These are phyloP conservation scores for Trinorchestia longiramus DNA, from an alignment of 1,140 invertebrate genomes.

Conservation along the genomic window DNA sequence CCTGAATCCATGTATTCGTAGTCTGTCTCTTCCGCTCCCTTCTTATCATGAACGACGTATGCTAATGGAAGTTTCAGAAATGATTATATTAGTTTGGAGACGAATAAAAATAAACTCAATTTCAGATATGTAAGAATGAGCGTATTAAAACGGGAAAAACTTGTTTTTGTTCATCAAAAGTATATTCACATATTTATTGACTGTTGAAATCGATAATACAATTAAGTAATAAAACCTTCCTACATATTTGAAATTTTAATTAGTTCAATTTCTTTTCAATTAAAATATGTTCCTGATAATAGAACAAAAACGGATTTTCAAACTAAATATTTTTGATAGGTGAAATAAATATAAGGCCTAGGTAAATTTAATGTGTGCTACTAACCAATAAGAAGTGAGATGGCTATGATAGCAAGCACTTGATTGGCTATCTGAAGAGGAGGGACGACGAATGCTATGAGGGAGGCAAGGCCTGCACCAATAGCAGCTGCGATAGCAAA, in stretches of 20 bases:
- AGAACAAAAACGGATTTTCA: background rate
- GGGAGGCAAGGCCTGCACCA: constrained; percentile 17
- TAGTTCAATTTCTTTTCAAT: background rate
- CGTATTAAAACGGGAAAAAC: background rate
- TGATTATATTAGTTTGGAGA: background rate
- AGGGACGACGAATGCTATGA: constrained; percentile 9
- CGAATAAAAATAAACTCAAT: too few relatives aligned
- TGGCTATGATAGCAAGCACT: constrained; percentile 24
- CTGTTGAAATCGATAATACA: background rate
- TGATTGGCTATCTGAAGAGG: constrained; percentile 26
- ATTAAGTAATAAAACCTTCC: background rate
- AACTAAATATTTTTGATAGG: background rate
- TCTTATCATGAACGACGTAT: constrained; percentile 11
- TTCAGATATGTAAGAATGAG: background rate
- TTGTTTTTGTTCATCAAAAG: background rate
- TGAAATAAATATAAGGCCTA: background rate
- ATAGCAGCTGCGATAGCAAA: background rate
- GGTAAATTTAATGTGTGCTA: background rate
- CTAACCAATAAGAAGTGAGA: constrained; percentile 42
- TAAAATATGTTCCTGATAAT: background rate
- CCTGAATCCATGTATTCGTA: constrained; percentile 14
- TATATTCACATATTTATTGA: background rate
- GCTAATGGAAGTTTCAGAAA: background rate
- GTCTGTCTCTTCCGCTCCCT: background rate
- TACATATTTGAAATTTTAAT: background rate